Evolutionary conservation across 2,888 invertebrate genomes (phyloP).

Genomic region (Leptopilina drosophilae): DNA sequence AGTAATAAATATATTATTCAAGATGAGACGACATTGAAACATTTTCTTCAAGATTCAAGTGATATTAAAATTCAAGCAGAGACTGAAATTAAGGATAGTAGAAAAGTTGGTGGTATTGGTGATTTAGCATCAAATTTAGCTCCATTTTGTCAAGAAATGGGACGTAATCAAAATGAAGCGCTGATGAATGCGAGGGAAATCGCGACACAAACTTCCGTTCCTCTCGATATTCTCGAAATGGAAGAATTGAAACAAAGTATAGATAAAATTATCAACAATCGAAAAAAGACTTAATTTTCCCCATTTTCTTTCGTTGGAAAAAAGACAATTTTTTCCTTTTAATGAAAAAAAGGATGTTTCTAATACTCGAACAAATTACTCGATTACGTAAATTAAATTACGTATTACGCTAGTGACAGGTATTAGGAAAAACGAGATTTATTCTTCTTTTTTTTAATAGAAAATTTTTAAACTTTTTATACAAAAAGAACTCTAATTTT

Average conservation of each 20-base stretch:
- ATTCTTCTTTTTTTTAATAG: background rate
- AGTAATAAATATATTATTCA: constrained; percentile 68
- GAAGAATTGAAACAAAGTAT: constrained; percentile 74
- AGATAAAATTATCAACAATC: constrained; percentile 73
- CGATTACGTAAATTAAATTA: constrained; percentile 24
- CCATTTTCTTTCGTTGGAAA: too few species aligned
- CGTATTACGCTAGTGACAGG: background rate
- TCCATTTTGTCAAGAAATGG: constrained; percentile 69
- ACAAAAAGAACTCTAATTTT: constrained; percentile 24
- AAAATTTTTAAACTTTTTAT: constrained; percentile 1
- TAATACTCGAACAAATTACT: background rate
- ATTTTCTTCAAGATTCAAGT: constrained; percentile 66
- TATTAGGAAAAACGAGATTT: background rate
- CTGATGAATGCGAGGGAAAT: constrained; percentile 71
- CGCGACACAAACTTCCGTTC: constrained; percentile 73
- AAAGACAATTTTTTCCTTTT: background rate
- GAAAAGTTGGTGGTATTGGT: constrained; percentile 63
- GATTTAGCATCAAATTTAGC: constrained; percentile 71
- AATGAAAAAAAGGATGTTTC: too few species aligned
- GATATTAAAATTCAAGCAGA: constrained; percentile 66
- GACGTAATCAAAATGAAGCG: constrained; percentile 65
- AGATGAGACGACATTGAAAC: constrained; percentile 69
- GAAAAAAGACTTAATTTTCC: constrained; percentile 45
- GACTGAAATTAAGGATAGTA: constrained; percentile 62
- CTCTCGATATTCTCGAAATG: constrained; percentile 74